Conservation (phyloP, 2,888 invertebrate species). For the Zhuqinia jingwanae region DNA sequence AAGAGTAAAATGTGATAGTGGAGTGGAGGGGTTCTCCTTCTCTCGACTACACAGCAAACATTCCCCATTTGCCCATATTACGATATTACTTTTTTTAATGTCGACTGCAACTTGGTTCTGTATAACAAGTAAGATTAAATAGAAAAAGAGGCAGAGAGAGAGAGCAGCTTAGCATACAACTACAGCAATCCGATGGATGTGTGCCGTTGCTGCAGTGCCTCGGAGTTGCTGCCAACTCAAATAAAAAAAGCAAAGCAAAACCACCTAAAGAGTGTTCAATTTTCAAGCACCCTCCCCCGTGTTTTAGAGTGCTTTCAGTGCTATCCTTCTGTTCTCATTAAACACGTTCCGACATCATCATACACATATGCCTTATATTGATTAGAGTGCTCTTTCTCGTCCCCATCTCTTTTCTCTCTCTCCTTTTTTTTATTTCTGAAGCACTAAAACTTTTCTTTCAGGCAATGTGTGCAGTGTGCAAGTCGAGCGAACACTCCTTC, state of each 20-base stretch:
- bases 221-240: conserved; percentile 17
- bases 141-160: not conserved
- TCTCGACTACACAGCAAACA: conserved; percentile 42
- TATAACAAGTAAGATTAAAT: conserved; percentile 63
- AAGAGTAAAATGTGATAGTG: not conserved
- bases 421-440: not conserved
- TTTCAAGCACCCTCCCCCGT: conserved; percentile 9
- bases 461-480: conserved; percentile 12
- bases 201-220: conserved; percentile 33
- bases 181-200: not conserved
- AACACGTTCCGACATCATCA: conserved; percentile 19
- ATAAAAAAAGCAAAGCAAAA: conserved; percentile 23
- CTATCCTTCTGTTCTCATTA: conserved; percentile 13
- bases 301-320: conserved; percentile 18
- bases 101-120: conserved; percentile 14
- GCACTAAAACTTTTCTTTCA: conserved; percentile 63
- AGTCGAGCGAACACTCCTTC: not conserved
- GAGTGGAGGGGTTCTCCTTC: conserved; percentile 48
- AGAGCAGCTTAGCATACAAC: not conserved
- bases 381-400: conserved; percentile 30
- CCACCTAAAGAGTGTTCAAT: not conserved
- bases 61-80: conserved; percentile 58
- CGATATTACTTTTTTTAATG: conserved; percentile 58
- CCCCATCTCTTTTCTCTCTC: conserved; percentile 16
- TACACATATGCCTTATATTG: not conserved